Conservation (phyloP, 2,113 vertebrate species). For the Corynorhinus townsendii region DNA sequence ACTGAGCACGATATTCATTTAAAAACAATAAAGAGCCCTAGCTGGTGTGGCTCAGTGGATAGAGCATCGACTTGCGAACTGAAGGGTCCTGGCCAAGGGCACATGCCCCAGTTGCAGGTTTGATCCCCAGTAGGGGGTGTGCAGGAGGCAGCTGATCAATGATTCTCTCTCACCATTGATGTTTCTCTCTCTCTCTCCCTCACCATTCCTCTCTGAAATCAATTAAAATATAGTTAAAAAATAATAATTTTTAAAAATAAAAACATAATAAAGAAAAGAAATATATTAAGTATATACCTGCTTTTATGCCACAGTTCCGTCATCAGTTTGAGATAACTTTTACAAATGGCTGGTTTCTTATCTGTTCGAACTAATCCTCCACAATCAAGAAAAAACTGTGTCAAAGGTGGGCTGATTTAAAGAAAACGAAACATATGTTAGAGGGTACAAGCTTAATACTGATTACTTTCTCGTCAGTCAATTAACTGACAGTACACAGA, state of each 20-base stretch:
- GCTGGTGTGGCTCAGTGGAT: too few species aligned
- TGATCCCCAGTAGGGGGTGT: too few species aligned
- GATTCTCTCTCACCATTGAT: too few species aligned
- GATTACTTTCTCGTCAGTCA: not conserved
- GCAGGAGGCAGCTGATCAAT: too few species aligned
- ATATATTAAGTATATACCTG: conserved; percentile 81
- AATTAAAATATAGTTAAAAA: too few species aligned
- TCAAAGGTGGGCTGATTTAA: conserved; percentile 90
- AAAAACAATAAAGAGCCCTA: not conserved
- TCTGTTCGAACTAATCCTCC: conserved; percentile 93
- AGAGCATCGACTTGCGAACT: too few species aligned
- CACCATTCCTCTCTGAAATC: too few species aligned
- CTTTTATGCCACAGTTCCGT: conserved; percentile 98
- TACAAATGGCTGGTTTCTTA: conserved; percentile 98
- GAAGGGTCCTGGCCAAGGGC: too few species aligned
- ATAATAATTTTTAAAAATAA: not conserved
- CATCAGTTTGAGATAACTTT: conserved; percentile 98
- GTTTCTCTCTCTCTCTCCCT: too few species aligned
- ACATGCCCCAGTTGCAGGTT: too few species aligned
- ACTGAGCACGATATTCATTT: not conserved
- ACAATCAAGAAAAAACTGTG: conserved; percentile 96
- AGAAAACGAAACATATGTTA: not conserved
- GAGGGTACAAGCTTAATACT: not conserved
- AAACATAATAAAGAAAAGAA: not conserved
- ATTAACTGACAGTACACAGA: not conserved